Evolutionary conservation across 2,888 invertebrate species (phyloP).

Genomic region (Lasioglossum zephyrum): DNA sequence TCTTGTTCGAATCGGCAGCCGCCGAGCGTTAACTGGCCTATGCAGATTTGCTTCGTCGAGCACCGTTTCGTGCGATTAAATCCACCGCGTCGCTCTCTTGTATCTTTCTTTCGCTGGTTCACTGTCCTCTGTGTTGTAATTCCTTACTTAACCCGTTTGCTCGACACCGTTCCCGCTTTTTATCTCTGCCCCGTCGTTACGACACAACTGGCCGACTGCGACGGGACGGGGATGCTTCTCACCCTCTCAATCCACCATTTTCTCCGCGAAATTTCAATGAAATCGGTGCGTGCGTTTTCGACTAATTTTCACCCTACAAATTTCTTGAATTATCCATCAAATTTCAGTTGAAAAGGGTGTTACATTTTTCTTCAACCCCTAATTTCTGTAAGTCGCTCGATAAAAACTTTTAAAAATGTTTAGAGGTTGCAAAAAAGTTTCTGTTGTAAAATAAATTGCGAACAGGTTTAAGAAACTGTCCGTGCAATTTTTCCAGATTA

Average conservation of each 20-base stretch:
- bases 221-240: neutral
- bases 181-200: neutral
- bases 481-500: neutral
- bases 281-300: neutral
- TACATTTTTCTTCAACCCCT: too few relatives aligned
- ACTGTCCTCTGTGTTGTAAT: constrained; percentile 4
- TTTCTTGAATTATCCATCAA: too few relatives aligned
- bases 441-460: neutral
- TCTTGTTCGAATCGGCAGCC: neutral
- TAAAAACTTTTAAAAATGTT: too few relatives aligned
- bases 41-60: constrained; percentile 8
- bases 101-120: constrained; percentile 10
- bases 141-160: constrained; percentile 1
- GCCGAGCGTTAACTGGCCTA: neutral
- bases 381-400: too few relatives aligned
- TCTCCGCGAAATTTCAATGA: neutral
- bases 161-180: neutral
- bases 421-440: neutral
- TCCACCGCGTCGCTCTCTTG: neutral
- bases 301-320: too few relatives aligned
- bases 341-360: too few relatives aligned
- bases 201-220: neutral
- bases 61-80: neutral
- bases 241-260: neutral
- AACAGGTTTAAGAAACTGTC: neutral